These are phyloP conservation scores for Idaea straminata DNA, from an alignment of 2,888 invertebrate genomes.

Conservation along the genomic window DNA sequence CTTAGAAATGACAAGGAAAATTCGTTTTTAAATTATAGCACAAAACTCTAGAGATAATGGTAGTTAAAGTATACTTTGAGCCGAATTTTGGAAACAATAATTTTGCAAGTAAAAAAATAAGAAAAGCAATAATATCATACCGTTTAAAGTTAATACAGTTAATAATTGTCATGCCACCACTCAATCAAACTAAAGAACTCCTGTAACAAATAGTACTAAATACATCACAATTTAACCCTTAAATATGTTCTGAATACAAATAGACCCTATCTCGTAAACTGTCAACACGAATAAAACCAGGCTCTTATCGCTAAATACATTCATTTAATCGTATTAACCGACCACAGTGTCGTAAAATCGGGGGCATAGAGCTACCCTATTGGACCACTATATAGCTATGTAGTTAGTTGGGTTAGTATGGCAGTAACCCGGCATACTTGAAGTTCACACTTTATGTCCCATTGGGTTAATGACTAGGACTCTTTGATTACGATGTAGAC, in stretches of 20 bases:
- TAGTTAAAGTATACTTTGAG: no score
- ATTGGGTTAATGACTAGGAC: not conserved
- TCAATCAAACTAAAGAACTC: not conserved
- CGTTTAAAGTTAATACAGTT: not conserved
- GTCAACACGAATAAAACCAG: constrained; percentile 39
- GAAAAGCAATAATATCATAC: no score
- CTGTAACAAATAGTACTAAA: not conserved
- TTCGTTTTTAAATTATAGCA: no score
- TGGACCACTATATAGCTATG: not conserved
- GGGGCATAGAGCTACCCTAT: constrained; percentile 15
- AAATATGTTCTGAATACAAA: constrained; percentile 23
- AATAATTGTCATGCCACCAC: not conserved
- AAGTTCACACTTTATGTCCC: constrained; percentile 1
- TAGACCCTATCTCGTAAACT: constrained; percentile 33
- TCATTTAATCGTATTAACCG: constrained; percentile 47
- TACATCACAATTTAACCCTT: not conserved
- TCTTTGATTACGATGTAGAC: not conserved
- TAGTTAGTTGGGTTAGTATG: not conserved
- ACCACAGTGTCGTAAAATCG: constrained; percentile 48
- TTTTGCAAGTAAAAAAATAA: no score
- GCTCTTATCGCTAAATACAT: constrained; percentile 48
- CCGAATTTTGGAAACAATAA: no score
- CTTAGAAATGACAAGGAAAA: no score
- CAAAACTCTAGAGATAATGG: no score
- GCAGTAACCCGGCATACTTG: not conserved